Base-by-base conservation (phyloP, 2,797 vertebrate genomes). In the Cirrhinus molitorella region DNA sequence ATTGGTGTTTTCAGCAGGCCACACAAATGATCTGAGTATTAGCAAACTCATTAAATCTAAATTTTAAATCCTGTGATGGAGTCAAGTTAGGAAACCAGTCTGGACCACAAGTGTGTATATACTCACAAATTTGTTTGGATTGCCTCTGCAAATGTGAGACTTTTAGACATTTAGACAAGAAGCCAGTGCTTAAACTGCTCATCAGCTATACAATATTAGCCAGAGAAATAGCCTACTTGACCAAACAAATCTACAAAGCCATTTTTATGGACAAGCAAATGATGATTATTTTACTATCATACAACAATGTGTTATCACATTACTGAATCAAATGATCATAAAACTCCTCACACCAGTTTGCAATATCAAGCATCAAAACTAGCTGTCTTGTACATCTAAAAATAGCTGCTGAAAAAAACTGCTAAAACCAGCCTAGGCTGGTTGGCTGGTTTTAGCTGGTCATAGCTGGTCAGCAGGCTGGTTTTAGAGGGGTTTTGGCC, bases 31-130 rank as follows among this genome's bases (percentile, higher is more conserved):
- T 66, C 17, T 17, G 53, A 63, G 13, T 31, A 63, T 74, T 47
- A 61, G n/a, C 7, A 28, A 81, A 71, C 65, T 81, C 76, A 66
- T 79, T 23, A 66, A 51, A 51, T 31, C 28, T n/a, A 66, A 66
- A 67, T 67, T 17, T 23, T 49, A 28, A 78, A 28, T 67, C 65
- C 45, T 10, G 25, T 14, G 53, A 55, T 31, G 51, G 53, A 61
- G 55, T 76, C 4, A 61, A 47, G 40, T 61, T 8, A 43, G 73
- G 53, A 76, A 21, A 76, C 55, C 1, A 3, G 10, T 25, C 25
- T 61, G 61, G 61, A 31, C 28, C 28, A 10, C 4, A 23, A 31
- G 16, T 63, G 61, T 31, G 16, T 59, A 10, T 43, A 14, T 28
- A 17, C 25, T 59, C 37, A 61, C n/a, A 19, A 6, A 14, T 61